A percentile compares a stretch with the other conserved stretches of the same genome.
phyloP scores from a whole-genome alignment of 1,140 invertebrate genomes.

The Dolichoris vasculosae region DNA sequence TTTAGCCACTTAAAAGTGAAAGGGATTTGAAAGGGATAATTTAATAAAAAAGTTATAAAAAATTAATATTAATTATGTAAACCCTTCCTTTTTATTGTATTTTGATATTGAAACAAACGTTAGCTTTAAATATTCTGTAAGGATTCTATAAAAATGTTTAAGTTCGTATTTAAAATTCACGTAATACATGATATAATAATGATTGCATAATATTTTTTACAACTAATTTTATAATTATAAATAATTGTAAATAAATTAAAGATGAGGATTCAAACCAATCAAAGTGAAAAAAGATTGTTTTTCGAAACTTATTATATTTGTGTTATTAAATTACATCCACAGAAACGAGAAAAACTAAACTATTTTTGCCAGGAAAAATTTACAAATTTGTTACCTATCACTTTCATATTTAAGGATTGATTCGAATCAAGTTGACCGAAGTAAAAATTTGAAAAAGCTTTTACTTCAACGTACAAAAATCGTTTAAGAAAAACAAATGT shows the following conservation, averaged over 20 bases:
- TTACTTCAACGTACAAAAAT: neutral
- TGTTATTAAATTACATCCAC: neutral
- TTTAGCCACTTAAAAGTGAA: neutral
- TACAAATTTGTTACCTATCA: neutral
- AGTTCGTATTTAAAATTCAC: too few relatives aligned
- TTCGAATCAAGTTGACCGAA: neutral
- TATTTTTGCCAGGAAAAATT: neutral
- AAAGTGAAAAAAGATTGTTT: neutral
- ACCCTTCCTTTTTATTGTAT: too few relatives aligned
- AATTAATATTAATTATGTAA: neutral
- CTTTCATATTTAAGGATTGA: neutral
- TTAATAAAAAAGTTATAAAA: neutral
- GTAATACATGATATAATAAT: too few relatives aligned
- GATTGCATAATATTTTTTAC: too few relatives aligned
- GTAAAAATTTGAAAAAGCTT: neutral
- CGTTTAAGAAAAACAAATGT: neutral
- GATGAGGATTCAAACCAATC: too few relatives aligned
- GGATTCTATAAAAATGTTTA: too few relatives aligned
- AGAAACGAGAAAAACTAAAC: neutral
- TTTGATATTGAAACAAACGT: too few relatives aligned
- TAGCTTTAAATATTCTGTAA: too few relatives aligned
- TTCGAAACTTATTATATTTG: neutral
- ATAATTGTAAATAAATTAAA: too few relatives aligned
- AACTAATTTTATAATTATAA: too few relatives aligned
- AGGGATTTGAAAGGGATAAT: neutral